phyloP scores from a whole-genome alignment of 2,113 vertebrate genomes.

The Myrmecobius fasciatus region DNA sequence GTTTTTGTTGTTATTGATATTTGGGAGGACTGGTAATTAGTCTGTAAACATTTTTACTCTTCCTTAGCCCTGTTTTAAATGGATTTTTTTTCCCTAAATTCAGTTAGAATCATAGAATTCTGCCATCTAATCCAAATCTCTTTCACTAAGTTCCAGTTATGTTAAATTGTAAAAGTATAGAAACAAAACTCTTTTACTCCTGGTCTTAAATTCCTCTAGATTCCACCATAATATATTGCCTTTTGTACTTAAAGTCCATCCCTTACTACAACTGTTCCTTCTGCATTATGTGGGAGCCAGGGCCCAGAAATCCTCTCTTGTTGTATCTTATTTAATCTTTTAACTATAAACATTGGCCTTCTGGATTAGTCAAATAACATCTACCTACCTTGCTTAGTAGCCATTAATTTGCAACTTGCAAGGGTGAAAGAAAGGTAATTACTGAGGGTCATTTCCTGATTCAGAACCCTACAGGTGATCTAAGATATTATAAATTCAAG shows the following conservation, averaged over 20 bases:
- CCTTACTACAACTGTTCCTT: not conserved
- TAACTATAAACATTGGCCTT: not conserved
- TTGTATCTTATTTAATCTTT: not conserved
- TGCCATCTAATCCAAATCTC: not conserved
- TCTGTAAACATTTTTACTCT: not conserved
- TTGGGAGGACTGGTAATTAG: not conserved
- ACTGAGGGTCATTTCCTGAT: not conserved
- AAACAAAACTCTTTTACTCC: not conserved
- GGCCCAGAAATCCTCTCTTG: not conserved
- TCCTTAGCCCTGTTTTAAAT: not conserved
- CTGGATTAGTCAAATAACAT: not conserved
- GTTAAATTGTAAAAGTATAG: not conserved
- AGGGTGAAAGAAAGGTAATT: not conserved
- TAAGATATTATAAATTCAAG: constrained; percentile 16
- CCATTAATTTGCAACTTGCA: not conserved
- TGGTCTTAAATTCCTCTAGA: not conserved
- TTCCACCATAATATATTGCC: not conserved
- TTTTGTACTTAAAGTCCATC: not conserved
- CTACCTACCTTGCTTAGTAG: not conserved
- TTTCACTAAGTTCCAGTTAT: not conserved
- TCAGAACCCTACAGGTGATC: not conserved
- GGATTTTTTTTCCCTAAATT: not conserved
- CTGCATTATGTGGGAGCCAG: not conserved
- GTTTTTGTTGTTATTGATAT: not conserved
- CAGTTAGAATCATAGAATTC: not conserved